These are phyloP conservation scores for Bradypodion pumilum DNA, from an alignment of 2,797 vertebrate species.

Conservation along the genomic window DNA sequence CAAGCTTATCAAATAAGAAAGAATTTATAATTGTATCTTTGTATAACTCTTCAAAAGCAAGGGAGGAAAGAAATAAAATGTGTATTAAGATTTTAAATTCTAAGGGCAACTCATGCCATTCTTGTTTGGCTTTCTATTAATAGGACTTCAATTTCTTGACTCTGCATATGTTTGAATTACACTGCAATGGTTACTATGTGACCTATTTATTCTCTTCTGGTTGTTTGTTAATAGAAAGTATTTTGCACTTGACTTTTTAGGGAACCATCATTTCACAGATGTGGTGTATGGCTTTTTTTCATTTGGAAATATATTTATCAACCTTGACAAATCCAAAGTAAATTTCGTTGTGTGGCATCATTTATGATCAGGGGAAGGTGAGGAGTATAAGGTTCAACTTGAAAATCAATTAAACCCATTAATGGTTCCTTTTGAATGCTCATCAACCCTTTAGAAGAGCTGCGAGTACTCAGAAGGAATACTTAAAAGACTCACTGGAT, in stretches of 20 bases:
- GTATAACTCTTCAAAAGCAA: background rate
- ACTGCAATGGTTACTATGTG: background rate
- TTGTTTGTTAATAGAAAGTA: background rate
- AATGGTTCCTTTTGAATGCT: background rate
- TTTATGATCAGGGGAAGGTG: background rate
- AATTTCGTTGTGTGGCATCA: background rate
- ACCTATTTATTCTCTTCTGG: background rate
- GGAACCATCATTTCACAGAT: too few species aligned
- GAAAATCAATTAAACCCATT: background rate
- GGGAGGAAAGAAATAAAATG: background rate
- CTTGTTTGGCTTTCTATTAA: background rate
- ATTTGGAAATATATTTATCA: background rate
- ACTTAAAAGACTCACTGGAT: background rate
- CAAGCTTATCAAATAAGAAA: background rate
- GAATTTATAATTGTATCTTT: background rate
- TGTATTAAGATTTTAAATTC: background rate
- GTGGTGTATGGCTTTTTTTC: background rate
- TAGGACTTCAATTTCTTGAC: background rate
- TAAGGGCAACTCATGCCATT: background rate
- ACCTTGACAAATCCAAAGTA: background rate
- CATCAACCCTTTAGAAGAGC: background rate
- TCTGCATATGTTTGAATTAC: background rate
- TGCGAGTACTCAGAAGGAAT: background rate
- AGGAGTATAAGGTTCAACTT: background rate
- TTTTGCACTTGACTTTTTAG: too few species aligned